Conservation (phyloP, 2,888 invertebrate genomes). For the Penaeus monodon region DNA sequence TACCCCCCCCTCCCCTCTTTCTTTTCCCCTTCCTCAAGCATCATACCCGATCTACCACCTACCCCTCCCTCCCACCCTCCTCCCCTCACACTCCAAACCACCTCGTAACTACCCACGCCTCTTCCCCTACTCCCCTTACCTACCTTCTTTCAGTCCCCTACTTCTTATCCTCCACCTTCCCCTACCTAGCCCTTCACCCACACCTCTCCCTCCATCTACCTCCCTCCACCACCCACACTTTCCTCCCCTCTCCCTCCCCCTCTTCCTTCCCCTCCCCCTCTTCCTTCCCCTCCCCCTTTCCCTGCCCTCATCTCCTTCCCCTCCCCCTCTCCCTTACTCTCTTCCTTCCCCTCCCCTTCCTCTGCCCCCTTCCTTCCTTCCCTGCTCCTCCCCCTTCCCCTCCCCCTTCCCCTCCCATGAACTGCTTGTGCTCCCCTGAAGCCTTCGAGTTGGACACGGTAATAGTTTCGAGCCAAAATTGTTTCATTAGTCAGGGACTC, state of each 20-base stretch:
- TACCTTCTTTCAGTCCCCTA: neutral
- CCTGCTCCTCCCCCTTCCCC: neutral
- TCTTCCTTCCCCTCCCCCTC: too few relatives aligned
- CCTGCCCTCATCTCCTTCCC: neutral
- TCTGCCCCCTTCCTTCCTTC: neutral
- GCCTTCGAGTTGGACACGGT: too few relatives aligned
- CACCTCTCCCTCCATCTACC: neutral
- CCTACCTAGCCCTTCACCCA: neutral
- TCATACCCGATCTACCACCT: neutral
- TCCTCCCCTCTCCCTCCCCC: neutral
- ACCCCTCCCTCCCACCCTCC: neutral
- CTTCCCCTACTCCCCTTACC: neutral
- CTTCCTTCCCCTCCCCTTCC: neutral
- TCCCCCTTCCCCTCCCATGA: neutral
- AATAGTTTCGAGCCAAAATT: too few relatives aligned
- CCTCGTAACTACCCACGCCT: neutral
- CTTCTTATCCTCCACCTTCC: neutral
- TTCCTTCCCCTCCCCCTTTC: neutral
- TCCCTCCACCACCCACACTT: neutral
- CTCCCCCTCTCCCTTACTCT: neutral
- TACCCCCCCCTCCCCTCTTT: neutral
- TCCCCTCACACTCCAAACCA: neutral
- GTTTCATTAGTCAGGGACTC: too few relatives aligned
- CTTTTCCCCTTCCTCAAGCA: slow-evolving; percentile 3
- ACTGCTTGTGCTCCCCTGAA: too few relatives aligned